Percentiles rank a stretch among this genome's conserved stretches.
These are phyloP conservation scores for Pterophyllum scalare DNA, from an alignment of 2,113 vertebrate species.

Conservation along the genomic window DNA sequence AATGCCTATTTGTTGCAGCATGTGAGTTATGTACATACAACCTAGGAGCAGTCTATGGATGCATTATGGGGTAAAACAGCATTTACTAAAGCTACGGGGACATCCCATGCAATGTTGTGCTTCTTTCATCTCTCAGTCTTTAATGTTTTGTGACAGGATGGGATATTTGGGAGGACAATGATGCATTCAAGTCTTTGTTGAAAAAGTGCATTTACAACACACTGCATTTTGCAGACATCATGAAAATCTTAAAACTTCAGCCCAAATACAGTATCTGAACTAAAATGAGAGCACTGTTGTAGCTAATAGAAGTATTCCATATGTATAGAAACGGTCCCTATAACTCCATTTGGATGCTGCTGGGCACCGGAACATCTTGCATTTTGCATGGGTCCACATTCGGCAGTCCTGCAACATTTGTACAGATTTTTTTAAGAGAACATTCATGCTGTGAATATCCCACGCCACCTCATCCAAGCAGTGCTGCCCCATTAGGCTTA, in stretches of 20 bases:
- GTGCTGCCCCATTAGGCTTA: conserved; percentile 45
- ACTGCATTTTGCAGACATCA: background rate
- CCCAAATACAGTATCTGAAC: background rate
- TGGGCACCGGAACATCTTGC: background rate
- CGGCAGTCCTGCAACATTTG: conserved; percentile 10
- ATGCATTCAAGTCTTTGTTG: background rate
- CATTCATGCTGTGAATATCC: conserved; percentile 9
- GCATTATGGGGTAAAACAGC: background rate
- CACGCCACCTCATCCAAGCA: conserved; percentile 16
- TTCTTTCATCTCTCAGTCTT: conserved; percentile 17
- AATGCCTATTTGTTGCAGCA: background rate
- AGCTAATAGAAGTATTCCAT: background rate
- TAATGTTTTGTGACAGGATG: conserved; percentile 15
- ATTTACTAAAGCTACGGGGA: background rate
- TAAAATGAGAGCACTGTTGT: background rate
- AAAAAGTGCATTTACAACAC: background rate
- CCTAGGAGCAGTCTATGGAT: background rate
- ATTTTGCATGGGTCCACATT: conserved; percentile 7
- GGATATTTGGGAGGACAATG: conserved; percentile 25
- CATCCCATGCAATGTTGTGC: conserved; percentile 1
- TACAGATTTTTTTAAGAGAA: conserved; percentile 7
- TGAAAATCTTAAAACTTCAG: background rate
- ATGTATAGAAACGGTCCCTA: background rate
- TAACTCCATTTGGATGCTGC: background rate
- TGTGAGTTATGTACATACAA: background rate